A percentile compares a stretch with the other conserved stretches of the same genome.
These are phyloP conservation scores for Cebidichthys violaceus DNA, from an alignment of 2,113 vertebrate genomes.

Conservation along the genomic window DNA sequence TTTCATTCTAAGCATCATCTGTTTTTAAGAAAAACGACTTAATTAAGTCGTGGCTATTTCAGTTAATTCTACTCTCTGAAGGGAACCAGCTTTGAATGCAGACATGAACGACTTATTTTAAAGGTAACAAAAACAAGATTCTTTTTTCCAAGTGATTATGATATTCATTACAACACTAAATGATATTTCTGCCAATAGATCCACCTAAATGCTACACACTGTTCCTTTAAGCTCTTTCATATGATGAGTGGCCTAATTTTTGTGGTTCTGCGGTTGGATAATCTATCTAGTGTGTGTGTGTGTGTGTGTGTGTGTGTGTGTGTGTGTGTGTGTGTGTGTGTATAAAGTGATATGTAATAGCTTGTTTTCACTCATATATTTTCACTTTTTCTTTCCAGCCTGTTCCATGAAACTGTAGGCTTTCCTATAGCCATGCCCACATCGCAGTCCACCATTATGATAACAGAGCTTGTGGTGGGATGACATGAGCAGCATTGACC, in stretches of 20 bases:
- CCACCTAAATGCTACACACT: neutral
- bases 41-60: neutral
- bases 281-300: neutral
- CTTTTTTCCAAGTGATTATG: neutral
- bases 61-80: neutral
- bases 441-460: neutral
- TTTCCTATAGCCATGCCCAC: neutral
- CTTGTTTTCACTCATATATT: neutral
- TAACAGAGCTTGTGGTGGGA: conserved; percentile 26
- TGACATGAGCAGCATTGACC: conserved; percentile 37
- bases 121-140: neutral
- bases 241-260: neutral
- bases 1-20: neutral
- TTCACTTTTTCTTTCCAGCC: neutral
- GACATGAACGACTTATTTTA: neutral
- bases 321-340: neutral
- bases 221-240: neutral
- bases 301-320: neutral
- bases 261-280: neutral
- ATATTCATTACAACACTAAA: neutral
- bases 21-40: neutral
- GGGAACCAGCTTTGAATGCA: neutral
- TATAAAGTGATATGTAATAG: neutral
- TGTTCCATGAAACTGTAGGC: neutral
- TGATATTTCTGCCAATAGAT: neutral